Percentiles rank a stretch among this genome's conserved stretches.
phyloP scores from a whole-genome alignment of 1,140 invertebrate genomes.

The Drosophila sulfurigaster region DNA sequence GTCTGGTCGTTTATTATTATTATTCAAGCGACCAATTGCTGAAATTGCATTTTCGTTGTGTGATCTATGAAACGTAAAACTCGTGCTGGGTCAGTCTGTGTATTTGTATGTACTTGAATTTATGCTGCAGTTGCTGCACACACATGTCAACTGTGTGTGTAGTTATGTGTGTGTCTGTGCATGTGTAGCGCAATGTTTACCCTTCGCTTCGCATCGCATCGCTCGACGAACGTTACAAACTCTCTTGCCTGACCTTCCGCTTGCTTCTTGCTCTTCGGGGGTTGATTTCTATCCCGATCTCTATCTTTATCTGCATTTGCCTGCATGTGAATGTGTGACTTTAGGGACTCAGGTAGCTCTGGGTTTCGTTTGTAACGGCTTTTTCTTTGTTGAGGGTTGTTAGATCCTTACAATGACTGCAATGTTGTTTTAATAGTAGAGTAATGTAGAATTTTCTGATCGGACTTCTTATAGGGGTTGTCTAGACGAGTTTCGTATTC shows the following conservation, averaged over 20 bases:
- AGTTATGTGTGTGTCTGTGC: slow-evolving; percentile 18
- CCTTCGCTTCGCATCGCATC: slow-evolving; percentile 51
- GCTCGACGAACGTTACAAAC: slow-evolving; percentile 38
- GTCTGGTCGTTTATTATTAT: slow-evolving; percentile 4
- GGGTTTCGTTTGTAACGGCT: slow-evolving; percentile 58
- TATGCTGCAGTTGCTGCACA: slow-evolving; percentile 49
- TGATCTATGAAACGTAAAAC: slow-evolving; percentile 55
- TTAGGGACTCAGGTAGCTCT: slow-evolving; percentile 54
- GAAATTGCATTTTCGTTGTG: slow-evolving; percentile 67
- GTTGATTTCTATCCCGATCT: slow-evolving; percentile 43
- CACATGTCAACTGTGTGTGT: slow-evolving; percentile 17
- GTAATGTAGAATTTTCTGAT: slow-evolving; percentile 19
- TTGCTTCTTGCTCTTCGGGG: slow-evolving; percentile 20
- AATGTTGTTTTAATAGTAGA: no score
- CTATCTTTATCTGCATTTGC: slow-evolving; percentile 19
- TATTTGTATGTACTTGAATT: slow-evolving; percentile 60
- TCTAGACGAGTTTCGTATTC: no score
- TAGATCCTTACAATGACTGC: neutral
- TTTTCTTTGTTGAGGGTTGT: slow-evolving; percentile 29
- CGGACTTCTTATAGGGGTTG: no score
- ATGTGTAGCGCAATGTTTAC: slow-evolving; percentile 66
- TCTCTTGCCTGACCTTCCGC: slow-evolving; percentile 59
- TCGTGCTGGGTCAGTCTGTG: slow-evolving; percentile 35
- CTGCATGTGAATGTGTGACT: slow-evolving; percentile 63
- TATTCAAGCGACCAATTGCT: slow-evolving; percentile 60